Evolutionary conservation across 2,888 invertebrate genomes (phyloP), one percentile per base, ranked within the genome.

Genomic region (Sinodicranocentrus sp.): DNA sequence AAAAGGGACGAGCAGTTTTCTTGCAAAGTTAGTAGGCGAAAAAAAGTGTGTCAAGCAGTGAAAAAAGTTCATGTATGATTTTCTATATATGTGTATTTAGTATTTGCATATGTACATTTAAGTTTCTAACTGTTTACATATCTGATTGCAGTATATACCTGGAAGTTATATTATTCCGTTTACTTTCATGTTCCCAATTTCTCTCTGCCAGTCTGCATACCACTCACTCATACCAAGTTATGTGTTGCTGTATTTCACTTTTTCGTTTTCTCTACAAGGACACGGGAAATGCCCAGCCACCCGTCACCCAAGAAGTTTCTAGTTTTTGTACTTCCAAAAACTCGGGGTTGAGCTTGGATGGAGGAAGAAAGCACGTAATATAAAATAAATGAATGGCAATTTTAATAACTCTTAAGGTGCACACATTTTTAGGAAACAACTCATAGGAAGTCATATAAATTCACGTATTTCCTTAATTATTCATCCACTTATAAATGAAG

Each of bases 401-500:
- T 73, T 25, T 61, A 44, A 73, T 73, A 61, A 61, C 26, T 61
- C 43, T 73, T 25, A 26, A 44, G 43, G 61, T 71, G 71, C 44
- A 61, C 48, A 43, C 26, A 19, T 61, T 73, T 26, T 44, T 26
- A 28, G 19, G 19, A 23, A 19, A 57, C 19, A 21, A 21, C 23
- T 19, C 23, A 17, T 52, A 59, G 77, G 68, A 68, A 77, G 77
- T 44, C 57, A 68, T 77, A 68, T 57, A 68, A 28, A 54, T 68
- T 76, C 67, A 52, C 67, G 54, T 76, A 76, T 76, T 77, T 77
- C 77, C 77, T 68, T 77, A 77, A 77, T 77, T 77, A 77, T 68
- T 77, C 77, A 77, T 68, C 28, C 28, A 68, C 26, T 26, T 68
- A 68, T 77, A 44, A 68, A 44, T 77, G 59, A 77, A 44, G 68